Conservation (phyloP, 2,113 vertebrate genomes). For the Pseudorectes ferrugineus region DNA sequence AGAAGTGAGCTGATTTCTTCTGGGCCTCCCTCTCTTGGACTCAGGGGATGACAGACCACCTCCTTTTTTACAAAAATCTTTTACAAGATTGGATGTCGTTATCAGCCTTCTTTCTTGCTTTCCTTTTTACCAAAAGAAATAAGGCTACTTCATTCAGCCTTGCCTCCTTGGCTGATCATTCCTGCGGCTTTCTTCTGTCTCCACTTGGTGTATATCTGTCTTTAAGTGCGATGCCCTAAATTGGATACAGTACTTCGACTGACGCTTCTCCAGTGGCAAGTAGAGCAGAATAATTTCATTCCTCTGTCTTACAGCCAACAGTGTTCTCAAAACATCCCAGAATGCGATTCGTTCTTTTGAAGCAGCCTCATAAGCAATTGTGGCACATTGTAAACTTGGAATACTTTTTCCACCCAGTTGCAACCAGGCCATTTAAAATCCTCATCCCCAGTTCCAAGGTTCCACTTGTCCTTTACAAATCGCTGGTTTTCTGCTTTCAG, state of each 20-base stretch:
- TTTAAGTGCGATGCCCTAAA: not conserved
- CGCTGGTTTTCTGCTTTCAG: not conserved
- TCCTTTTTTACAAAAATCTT: not conserved
- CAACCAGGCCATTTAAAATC: not conserved
- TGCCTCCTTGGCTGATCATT: not conserved
- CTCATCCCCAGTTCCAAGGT: not conserved
- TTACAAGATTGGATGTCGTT: not conserved
- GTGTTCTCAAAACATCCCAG: not conserved
- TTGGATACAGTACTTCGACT: not conserved
- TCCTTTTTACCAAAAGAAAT: not conserved
- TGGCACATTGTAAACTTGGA: not conserved
- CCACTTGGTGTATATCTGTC: not conserved
- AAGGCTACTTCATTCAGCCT: not conserved
- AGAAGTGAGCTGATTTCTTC: not conserved
- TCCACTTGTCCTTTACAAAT: not conserved
- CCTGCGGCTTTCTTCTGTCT: not conserved
- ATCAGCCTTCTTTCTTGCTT: not conserved
- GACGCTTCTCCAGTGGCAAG: conserved; percentile 7
- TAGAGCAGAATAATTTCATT: conserved; percentile 54
- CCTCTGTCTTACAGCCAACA: not conserved
- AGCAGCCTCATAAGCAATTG: not conserved
- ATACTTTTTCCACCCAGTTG: not conserved
- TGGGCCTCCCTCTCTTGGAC: not conserved
- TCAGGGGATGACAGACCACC: not conserved
- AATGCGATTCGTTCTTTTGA: not conserved